phyloP scores from a whole-genome alignment of 2,888 invertebrate species.

The Drosophila neonasuta region DNA sequence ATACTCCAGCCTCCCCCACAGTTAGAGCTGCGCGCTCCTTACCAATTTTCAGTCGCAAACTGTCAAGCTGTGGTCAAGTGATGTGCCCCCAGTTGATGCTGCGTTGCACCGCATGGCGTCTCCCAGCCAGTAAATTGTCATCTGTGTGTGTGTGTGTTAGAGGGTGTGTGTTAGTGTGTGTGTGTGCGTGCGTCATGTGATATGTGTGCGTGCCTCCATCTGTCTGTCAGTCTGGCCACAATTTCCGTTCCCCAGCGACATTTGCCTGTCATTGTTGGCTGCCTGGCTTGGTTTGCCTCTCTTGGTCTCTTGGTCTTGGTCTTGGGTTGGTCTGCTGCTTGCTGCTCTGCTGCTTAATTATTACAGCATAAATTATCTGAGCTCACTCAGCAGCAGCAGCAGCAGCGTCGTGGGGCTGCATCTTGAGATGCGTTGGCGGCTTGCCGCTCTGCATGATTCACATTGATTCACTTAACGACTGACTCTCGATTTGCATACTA shows the following conservation, averaged over 20 bases:
- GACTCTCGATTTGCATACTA: constrained; percentile 72
- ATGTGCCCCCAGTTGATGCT: constrained; percentile 27
- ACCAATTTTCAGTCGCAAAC: constrained; percentile 45
- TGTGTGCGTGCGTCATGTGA: constrained; percentile 18
- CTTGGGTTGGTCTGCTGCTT: constrained; percentile 25
- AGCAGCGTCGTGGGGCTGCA: constrained; percentile 35
- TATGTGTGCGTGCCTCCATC: constrained; percentile 10
- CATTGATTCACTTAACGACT: constrained; percentile 62
- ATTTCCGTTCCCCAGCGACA: constrained; percentile 55
- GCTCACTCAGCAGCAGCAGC: constrained; percentile 1
- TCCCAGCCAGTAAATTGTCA: constrained; percentile 43
- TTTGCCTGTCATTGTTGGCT: constrained; percentile 61
- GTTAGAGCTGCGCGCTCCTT: constrained; percentile 12
- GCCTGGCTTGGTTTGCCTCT: constrained; percentile 4
- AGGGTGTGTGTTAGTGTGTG: not conserved
- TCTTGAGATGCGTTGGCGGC: constrained; percentile 60
- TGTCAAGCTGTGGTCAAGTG: constrained; percentile 53
- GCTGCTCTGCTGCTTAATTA: constrained; percentile 65
- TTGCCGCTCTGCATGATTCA: constrained; percentile 45
- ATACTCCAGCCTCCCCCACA: not conserved
- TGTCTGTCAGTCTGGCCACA: constrained; percentile 35
- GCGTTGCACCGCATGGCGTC: constrained; percentile 48
- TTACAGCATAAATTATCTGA: constrained; percentile 75
- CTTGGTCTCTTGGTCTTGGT: constrained; percentile 8
- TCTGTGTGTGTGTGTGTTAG: constrained; percentile 21